Percentiles rank a stretch among this genome's conserved stretches.
phyloP scores from a whole-genome alignment of 2,113 vertebrate species.

The Eurypyga helias region DNA sequence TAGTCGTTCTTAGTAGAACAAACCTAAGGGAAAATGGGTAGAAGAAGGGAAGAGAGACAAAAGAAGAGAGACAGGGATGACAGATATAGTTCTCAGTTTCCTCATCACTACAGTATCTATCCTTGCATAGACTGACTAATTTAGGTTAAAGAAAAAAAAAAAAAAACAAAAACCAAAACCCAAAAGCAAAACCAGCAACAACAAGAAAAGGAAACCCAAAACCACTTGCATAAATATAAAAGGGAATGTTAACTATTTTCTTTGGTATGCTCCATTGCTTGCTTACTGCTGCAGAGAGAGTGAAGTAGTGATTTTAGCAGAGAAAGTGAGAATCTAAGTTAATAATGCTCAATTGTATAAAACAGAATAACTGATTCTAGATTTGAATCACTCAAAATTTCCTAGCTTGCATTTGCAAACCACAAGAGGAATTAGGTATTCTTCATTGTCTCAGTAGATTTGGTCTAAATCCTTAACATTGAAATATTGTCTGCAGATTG shows the following conservation, averaged over 20 bases:
- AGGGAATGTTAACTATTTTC: neutral
- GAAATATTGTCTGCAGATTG: neutral
- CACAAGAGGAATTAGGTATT: neutral
- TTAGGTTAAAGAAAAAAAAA: neutral
- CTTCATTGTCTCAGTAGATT: slow-evolving; percentile 17
- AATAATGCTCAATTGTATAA: neutral
- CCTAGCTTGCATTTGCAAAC: neutral
- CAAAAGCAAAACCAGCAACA: neutral
- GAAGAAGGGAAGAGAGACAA: neutral
- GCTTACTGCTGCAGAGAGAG: slow-evolving; percentile 30
- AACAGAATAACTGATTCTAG: neutral
- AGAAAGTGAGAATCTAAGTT: slow-evolving; percentile 3
- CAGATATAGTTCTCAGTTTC: neutral
- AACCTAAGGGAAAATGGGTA: neutral
- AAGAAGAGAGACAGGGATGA: neutral
- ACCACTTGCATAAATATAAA: neutral
- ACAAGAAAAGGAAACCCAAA: neutral
- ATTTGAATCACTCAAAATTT: neutral
- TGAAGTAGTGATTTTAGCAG: neutral
- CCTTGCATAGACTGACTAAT: neutral
- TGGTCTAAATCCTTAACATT: neutral
- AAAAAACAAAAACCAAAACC: too few species aligned
- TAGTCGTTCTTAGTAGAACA: neutral
- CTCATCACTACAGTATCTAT: neutral
- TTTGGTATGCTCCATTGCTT: slow-evolving; percentile 17